Evolutionary conservation across 2,113 vertebrate genomes (phyloP).

Genomic region (Paracanthobrama guichenoti): DNA sequence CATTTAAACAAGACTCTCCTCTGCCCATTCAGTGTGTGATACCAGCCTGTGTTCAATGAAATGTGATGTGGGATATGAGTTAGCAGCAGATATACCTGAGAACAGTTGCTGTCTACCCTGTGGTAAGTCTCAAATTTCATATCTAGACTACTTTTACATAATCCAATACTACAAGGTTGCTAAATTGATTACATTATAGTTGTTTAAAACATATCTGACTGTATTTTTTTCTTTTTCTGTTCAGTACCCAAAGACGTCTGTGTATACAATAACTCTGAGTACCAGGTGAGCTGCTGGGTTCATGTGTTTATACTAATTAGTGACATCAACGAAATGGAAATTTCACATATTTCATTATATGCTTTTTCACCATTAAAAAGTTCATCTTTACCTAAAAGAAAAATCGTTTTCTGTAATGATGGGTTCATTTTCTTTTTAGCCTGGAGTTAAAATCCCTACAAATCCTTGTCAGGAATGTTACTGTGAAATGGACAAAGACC

Average conservation of each 20-base stretch:
- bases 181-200: not conserved
- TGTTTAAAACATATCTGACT: not conserved
- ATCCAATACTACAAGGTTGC: not conserved
- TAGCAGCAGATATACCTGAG: not conserved
- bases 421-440: conserved; percentile 62
- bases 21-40: conserved; percentile 35
- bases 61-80: conserved; percentile 36
- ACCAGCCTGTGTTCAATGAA: not conserved
- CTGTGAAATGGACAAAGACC: conserved; percentile 69
- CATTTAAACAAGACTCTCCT: not conserved
- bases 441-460: conserved; percentile 63
- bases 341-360: not conserved
- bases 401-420: not conserved
- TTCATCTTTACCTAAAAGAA: not conserved
- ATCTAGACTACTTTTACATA: not conserved
- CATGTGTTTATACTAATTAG: conserved; percentile 5
- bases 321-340: not conserved
- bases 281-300: conserved; percentile 69
- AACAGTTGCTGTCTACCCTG: conserved; percentile 2
- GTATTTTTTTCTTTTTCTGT: conserved; percentile 28
- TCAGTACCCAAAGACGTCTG: conserved; percentile 74
- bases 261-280: conserved; percentile 68
- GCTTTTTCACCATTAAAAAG: not conserved
- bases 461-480: conserved; percentile 72
- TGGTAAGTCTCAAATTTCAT: conserved; percentile 1